phyloP scores from a whole-genome alignment of 2,797 vertebrate genomes.

The Melopsittacus undulatus region DNA sequence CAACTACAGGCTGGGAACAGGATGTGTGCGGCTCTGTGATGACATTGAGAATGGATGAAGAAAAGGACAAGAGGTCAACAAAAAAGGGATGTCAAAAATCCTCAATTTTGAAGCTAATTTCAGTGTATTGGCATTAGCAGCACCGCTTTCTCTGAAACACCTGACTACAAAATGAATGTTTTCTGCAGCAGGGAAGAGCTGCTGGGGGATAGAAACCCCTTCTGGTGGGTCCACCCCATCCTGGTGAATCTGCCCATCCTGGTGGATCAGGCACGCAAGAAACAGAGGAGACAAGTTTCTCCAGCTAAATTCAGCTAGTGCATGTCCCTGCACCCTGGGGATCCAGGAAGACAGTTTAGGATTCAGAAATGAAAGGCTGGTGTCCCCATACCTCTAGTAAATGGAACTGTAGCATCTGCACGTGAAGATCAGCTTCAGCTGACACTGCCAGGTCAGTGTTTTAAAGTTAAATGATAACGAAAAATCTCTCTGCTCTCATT shows the following conservation, averaged over 20 bases:
- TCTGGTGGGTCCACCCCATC: background rate
- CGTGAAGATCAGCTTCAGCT: background rate
- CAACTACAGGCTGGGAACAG: background rate
- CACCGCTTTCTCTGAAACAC: constrained; percentile 49
- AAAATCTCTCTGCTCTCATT: background rate
- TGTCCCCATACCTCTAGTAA: background rate
- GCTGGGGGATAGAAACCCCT: background rate
- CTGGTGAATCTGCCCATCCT: background rate
- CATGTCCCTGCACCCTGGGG: background rate
- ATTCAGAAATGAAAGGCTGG: background rate
- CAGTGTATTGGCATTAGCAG: constrained; percentile 63
- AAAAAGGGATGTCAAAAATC: constrained; percentile 72
- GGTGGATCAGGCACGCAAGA: background rate
- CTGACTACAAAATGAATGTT: background rate
- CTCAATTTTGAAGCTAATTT: constrained; percentile 9
- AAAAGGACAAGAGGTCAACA: constrained; percentile 54
- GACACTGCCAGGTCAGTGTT: background rate
- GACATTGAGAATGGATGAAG: constrained; percentile 36
- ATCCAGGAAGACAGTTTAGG: background rate
- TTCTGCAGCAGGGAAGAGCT: background rate
- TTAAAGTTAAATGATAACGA: background rate
- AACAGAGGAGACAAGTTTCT: background rate
- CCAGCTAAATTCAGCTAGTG: background rate
- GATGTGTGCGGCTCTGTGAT: constrained; percentile 19
- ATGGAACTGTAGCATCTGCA: background rate